Evolutionary conservation across 53 echinoderm and acorn worm species (phyloP).

Genomic region (Zoroaster sp.): DNA sequence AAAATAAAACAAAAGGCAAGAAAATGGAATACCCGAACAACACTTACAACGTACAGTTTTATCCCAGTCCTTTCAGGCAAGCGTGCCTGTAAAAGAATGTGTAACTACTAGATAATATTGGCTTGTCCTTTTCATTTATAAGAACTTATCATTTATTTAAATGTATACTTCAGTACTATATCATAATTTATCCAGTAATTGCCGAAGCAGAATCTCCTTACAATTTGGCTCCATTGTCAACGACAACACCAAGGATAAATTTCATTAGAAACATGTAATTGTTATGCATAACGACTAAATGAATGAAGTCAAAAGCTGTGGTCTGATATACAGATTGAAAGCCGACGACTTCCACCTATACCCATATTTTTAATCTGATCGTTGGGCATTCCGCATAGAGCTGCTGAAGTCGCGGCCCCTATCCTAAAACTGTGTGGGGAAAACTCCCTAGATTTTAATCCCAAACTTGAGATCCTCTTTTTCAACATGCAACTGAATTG

Average conservation of each 20-base stretch:
- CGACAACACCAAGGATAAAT: no score
- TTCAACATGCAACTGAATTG: background rate
- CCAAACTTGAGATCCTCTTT: background rate
- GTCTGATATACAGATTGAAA: background rate
- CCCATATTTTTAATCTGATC: background rate
- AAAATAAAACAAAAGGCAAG: background rate
- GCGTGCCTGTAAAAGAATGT: no score
- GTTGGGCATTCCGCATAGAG: background rate
- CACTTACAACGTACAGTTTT: background rate
- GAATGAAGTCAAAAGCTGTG: no score
- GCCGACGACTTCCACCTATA: background rate
- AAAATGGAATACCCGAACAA: background rate
- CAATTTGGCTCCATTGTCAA: no score
- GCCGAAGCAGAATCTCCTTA: no score
- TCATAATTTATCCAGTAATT: no score
- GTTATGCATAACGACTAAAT: no score
- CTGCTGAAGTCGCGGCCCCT: conserved; percentile 8
- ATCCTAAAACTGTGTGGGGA: conserved; percentile 9
- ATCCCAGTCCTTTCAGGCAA: background rate
- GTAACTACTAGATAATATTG: no score
- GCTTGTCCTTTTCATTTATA: no score
- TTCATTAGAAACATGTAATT: no score
- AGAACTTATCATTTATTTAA: background rate
- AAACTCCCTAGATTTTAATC: background rate
- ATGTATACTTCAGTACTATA: no score